Conservation (phyloP, 2,888 invertebrate species). For the Rhagonycha lutea region DNA sequence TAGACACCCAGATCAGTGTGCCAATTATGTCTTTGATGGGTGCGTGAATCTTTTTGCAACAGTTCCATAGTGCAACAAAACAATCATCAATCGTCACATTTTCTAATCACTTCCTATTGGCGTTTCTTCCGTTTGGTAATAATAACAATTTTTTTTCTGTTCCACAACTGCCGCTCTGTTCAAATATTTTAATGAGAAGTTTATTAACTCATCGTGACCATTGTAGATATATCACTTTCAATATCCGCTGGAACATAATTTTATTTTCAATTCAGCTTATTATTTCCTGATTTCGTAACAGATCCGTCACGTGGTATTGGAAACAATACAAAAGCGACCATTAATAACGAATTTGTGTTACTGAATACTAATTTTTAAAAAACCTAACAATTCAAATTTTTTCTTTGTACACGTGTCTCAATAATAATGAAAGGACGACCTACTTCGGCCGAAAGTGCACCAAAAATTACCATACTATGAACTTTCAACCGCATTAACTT, state of each 20-base stretch:
- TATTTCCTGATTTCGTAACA: neutral
- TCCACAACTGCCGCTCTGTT: neutral
- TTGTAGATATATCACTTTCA: neutral
- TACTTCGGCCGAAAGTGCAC: neutral
- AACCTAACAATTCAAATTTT: neutral
- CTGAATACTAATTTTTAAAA: neutral
- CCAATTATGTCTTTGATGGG: conserved; percentile 32
- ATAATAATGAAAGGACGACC: neutral
- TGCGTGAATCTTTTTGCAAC: neutral
- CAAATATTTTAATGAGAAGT: neutral
- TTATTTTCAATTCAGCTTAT: neutral
- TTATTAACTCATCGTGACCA: neutral
- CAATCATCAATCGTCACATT: too few species aligned
- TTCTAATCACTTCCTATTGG: too few species aligned
- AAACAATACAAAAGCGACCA: neutral
- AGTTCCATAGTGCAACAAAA: too few species aligned
- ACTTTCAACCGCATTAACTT: neutral
- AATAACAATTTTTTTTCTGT: too few species aligned
- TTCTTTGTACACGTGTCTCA: neutral
- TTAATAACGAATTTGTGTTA: neutral
- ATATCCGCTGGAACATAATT: neutral
- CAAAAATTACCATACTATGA: neutral
- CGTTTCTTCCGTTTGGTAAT: too few species aligned
- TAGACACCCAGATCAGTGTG: conserved; percentile 45
- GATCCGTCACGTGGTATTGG: neutral